Evolutionary conservation across 2,888 invertebrate genomes (phyloP).

Genomic region (Diachrysia chrysitis): DNA sequence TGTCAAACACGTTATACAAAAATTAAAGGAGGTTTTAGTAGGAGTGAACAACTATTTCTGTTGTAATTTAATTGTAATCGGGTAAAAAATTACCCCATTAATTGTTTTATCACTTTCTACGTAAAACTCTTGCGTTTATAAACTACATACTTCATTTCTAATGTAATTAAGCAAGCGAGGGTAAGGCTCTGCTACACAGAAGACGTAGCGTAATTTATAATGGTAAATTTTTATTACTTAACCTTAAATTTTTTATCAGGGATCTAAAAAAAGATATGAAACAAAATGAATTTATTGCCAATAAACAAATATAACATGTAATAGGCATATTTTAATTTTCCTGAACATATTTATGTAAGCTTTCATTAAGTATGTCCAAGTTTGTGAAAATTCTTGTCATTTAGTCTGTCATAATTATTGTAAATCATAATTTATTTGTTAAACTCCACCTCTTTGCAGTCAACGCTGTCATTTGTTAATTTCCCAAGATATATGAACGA

Average conservation of each 20-base stretch:
- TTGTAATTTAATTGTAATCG: not conserved
- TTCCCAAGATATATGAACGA: not conserved
- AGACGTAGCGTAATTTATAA: not conserved
- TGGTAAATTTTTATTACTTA: not conserved
- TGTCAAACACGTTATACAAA: not conserved
- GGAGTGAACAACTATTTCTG: not conserved
- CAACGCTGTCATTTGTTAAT: not conserved
- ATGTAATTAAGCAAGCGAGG: not conserved
- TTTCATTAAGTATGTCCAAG: too few relatives aligned
- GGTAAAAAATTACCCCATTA: not conserved
- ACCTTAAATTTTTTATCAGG: not conserved
- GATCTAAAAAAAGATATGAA: not conserved
- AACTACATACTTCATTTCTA: not conserved
- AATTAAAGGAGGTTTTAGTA: not conserved
- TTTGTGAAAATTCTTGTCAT: not conserved
- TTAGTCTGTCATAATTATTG: constrained; percentile 1
- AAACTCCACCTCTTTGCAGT: not conserved
- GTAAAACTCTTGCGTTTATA: not conserved
- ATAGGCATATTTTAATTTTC: not conserved
- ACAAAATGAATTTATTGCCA: not conserved
- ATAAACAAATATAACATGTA: too few relatives aligned
- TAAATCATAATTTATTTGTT: not conserved
- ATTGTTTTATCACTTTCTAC: not conserved
- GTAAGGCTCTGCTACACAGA: not conserved
- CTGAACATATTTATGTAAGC: too few relatives aligned